Conservation (phyloP, 2,888 invertebrate genomes). For the Neelides folsomi region DNA sequence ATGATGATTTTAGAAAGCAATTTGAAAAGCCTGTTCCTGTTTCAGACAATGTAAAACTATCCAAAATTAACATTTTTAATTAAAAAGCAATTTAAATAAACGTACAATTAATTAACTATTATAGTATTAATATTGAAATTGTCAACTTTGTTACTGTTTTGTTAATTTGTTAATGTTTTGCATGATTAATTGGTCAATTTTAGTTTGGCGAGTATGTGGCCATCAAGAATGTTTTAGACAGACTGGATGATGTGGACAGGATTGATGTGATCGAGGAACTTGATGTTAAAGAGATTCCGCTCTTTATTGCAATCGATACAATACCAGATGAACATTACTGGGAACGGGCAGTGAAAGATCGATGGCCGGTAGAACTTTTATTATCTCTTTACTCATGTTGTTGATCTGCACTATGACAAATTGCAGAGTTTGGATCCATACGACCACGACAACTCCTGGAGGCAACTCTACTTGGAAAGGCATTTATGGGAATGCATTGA, state of each 20-base stretch:
- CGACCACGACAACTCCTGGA: slow-evolving; percentile 21
- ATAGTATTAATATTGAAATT: too few relatives aligned
- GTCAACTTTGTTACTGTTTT: too few relatives aligned
- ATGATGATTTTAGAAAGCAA: slow-evolving; percentile 1
- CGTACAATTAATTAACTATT: too few relatives aligned
- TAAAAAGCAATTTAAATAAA: too few relatives aligned
- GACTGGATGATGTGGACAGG: slow-evolving; percentile 15
- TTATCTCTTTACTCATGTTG: too few relatives aligned
- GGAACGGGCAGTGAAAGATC: slow-evolving; percentile 20
- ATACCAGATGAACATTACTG: slow-evolving; percentile 31
- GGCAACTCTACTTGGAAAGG: slow-evolving; percentile 25
- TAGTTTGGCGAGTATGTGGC: background rate
- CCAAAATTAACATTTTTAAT: too few relatives aligned
- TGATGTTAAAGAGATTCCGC: slow-evolving; percentile 26
- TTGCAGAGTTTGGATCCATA: slow-evolving; percentile 13
- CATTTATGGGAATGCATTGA: slow-evolving; percentile 24
- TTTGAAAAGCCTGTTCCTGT: slow-evolving; percentile 1
- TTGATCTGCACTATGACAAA: too few relatives aligned
- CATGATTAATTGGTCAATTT: background rate
- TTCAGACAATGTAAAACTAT: too few relatives aligned
- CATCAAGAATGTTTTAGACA: slow-evolving; percentile 7
- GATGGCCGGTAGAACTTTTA: slow-evolving; percentile 19
- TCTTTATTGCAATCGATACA: slow-evolving; percentile 23
- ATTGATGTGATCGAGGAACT: slow-evolving; percentile 24
- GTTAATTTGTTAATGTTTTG: too few relatives aligned